Evolutionary conservation across 2,797 vertebrate species (phyloP).

Genomic region (Semaprochilodus insignis): DNA sequence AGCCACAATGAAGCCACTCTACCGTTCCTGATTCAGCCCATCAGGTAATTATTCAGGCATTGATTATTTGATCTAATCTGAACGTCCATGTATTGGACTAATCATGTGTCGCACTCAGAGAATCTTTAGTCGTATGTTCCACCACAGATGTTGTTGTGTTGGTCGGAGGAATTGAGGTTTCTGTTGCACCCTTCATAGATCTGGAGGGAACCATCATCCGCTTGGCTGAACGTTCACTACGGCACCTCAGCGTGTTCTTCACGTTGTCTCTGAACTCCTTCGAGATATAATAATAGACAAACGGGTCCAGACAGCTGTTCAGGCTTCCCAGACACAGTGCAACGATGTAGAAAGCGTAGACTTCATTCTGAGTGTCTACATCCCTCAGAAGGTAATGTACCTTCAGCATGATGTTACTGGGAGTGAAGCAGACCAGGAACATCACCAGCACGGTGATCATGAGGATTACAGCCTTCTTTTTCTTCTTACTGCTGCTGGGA

Average conservation of each 20-base stretch:
- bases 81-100: no score
- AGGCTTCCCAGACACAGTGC: slow-evolving; percentile 88
- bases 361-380: slow-evolving; percentile 63
- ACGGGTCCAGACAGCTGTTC: slow-evolving; percentile 91
- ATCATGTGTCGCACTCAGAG: background rate
- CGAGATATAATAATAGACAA: slow-evolving; percentile 93
- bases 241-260: slow-evolving; percentile 87
- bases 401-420: slow-evolving; percentile 89
- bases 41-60: no score
- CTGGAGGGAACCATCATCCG: slow-evolving; percentile 88
- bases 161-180: slow-evolving; percentile 68
- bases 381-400: slow-evolving; percentile 82
- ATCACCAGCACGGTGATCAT: slow-evolving; percentile 86
- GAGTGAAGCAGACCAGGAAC: slow-evolving; percentile 90
- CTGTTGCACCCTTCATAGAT: slow-evolving; percentile 82
- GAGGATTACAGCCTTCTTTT: slow-evolving; percentile 85
- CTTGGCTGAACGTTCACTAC: slow-evolving; percentile 83
- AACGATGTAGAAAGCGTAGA: slow-evolving; percentile 88
- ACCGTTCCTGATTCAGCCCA: no score
- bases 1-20: no score
- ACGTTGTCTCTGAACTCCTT: slow-evolving; percentile 90
- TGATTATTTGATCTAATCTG: no score
- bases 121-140: background rate
- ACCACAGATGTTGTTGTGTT: slow-evolving; percentile 78
- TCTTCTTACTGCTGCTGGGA: slow-evolving; percentile 71